These are phyloP conservation scores for Drosophila athabasca DNA, from an alignment of 1,140 invertebrate species.

Conservation along the genomic window DNA sequence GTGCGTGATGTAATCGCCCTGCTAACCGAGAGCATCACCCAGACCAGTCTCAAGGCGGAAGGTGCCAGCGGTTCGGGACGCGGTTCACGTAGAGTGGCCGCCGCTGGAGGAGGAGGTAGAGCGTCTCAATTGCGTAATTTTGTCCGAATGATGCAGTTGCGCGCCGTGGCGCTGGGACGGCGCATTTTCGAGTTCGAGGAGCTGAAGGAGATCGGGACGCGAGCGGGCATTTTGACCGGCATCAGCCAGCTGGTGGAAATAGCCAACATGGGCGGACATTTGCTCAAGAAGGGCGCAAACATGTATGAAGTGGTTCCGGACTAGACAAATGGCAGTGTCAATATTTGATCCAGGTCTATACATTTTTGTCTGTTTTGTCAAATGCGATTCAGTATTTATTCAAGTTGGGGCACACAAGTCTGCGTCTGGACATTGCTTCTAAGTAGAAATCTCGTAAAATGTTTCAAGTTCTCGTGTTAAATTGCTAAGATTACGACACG, in stretches of 20 bases:
- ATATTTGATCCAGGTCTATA: slow-evolving; percentile 42
- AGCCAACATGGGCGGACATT: slow-evolving; percentile 92
- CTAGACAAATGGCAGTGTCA: slow-evolving; percentile 45
- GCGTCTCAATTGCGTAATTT: slow-evolving; percentile 90
- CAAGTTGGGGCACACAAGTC: background rate
- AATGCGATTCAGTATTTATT: slow-evolving; percentile 16
- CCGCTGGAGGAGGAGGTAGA: slow-evolving; percentile 88
- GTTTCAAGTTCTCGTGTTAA: too few relatives aligned
- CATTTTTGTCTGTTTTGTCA: slow-evolving; percentile 9
- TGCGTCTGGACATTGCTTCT: background rate
- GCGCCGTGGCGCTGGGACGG: slow-evolving; percentile 87
- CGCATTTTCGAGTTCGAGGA: slow-evolving; percentile 90
- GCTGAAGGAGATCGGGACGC: slow-evolving; percentile 87
- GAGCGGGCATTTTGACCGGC: slow-evolving; percentile 88
- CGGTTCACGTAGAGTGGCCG: slow-evolving; percentile 2
- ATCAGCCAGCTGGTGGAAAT: slow-evolving; percentile 88
- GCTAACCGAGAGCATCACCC: slow-evolving; percentile 91
- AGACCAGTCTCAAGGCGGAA: slow-evolving; percentile 87
- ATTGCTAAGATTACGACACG: too few relatives aligned
- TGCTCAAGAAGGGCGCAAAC: slow-evolving; percentile 92
- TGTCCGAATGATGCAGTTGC: slow-evolving; percentile 88
- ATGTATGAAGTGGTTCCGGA: slow-evolving; percentile 87
- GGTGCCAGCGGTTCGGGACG: slow-evolving; percentile 73
- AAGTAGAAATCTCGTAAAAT: too few relatives aligned
- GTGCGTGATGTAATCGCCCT: slow-evolving; percentile 94